A percentile compares a stretch with the other conserved stretches of the same genome.
Evolutionary conservation across 2,113 vertebrate species (phyloP).

Genomic region (Ictidomys tridecemlineatus): DNA sequence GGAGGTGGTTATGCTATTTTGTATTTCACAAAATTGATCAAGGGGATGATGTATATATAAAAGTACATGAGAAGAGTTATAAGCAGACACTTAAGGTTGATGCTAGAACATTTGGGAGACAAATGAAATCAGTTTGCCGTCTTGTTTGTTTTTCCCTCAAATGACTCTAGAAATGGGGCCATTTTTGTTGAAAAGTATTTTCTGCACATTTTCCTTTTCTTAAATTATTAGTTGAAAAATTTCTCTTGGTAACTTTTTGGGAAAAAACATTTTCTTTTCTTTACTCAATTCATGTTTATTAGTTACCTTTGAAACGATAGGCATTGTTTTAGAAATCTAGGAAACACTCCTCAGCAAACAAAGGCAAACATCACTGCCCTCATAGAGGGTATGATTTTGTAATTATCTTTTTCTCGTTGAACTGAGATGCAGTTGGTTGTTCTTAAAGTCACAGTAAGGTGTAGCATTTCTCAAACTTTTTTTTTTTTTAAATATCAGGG

Average conservation of each 20-base stretch:
- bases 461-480: neutral
- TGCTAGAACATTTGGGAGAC: no score
- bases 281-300: neutral
- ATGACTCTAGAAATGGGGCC: neutral
- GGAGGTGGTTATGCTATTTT: neutral
- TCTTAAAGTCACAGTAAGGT: neutral
- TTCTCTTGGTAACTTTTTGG: neutral
- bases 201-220: neutral
- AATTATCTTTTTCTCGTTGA: neutral
- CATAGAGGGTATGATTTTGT: neutral
- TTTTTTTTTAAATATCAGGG: neutral
- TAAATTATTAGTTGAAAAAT: neutral
- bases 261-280: neutral
- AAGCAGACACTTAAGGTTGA: no score
- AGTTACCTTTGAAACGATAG: neutral
- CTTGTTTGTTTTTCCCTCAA: neutral
- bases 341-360: neutral
- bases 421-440: neutral
- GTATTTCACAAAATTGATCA: neutral
- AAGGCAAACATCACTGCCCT: neutral
- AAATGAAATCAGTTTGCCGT: rapidly evolving
- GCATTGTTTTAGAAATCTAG: neutral
- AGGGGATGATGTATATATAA: neutral
- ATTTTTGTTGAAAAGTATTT: neutral
- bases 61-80: neutral